These are phyloP conservation scores for Montipora sp. DNA, from an alignment of 64 coral and sea anemone genomes.

Conservation along the genomic window DNA sequence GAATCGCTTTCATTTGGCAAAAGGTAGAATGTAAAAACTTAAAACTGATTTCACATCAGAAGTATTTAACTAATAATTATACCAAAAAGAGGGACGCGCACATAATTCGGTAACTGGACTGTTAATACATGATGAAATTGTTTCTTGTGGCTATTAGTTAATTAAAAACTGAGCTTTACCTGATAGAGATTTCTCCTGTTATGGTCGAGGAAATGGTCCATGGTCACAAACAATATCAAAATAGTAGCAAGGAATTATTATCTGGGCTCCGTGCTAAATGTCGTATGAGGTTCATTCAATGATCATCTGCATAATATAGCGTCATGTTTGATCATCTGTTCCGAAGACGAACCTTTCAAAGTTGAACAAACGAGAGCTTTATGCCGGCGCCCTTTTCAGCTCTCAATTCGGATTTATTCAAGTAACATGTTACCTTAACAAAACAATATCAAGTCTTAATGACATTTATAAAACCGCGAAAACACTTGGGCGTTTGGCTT, in stretches of 20 bases:
- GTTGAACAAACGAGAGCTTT: not conserved
- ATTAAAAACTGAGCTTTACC: not conserved
- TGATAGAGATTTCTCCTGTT: slow-evolving; percentile 7
- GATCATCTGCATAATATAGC: slow-evolving; percentile 5
- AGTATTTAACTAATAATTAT: no score
- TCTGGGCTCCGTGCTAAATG: not conserved
- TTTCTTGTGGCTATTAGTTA: not conserved
- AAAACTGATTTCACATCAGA: no score
- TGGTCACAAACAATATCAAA: not conserved
- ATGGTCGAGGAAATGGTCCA: slow-evolving; percentile 13
- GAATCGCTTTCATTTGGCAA: no score
- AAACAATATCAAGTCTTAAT: not conserved
- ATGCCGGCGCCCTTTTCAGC: not conserved
- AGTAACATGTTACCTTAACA: not conserved
- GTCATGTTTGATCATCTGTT: slow-evolving; percentile 41
- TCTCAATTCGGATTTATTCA: slow-evolving; percentile 1
- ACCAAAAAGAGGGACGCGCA: not conserved
- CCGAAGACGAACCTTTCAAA: slow-evolving; percentile 4
- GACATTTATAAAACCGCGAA: not conserved
- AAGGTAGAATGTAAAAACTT: no score
- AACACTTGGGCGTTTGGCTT: no score
- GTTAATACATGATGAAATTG: no score
- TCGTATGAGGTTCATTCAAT: slow-evolving; percentile 45
- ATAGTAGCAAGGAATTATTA: not conserved
- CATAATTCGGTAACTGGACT: not conserved